These are phyloP conservation scores for Adelosebastes latens DNA, from an alignment of 2,797 vertebrate genomes.

Conservation along the genomic window DNA sequence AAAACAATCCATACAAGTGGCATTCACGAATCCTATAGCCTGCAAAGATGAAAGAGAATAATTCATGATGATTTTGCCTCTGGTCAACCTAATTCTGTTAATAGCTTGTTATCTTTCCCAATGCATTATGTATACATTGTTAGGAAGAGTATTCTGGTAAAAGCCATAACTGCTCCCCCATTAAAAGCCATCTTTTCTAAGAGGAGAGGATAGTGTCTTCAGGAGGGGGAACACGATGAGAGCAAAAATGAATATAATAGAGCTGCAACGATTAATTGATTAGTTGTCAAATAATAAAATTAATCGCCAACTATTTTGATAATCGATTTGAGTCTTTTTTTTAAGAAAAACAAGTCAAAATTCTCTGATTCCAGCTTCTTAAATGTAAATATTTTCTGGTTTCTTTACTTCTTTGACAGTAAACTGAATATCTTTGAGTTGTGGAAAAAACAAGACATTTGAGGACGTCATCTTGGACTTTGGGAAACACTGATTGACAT, in stretches of 20 bases:
- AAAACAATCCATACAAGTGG: conserved; percentile 65
- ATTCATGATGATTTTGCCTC: conserved; percentile 54
- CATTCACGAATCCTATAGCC: conserved; percentile 50
- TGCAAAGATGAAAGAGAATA: conserved; percentile 73
- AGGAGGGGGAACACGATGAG: not conserved
- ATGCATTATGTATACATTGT: conserved; percentile 51
- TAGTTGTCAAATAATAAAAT: too few relatives aligned
- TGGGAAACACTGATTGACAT: too few relatives aligned
- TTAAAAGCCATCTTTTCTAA: not conserved
- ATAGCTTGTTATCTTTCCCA: conserved; percentile 61
- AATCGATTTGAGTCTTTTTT: too few relatives aligned
- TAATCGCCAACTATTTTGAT: too few relatives aligned
- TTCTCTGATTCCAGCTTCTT: too few relatives aligned
- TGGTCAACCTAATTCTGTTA: conserved; percentile 61
- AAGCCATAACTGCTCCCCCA: conserved; percentile 27
- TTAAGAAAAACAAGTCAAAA: too few relatives aligned
- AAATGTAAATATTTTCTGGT: too few relatives aligned
- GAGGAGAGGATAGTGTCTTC: not conserved
- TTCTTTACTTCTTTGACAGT: too few relatives aligned
- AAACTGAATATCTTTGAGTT: too few relatives aligned
- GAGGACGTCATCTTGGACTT: too few relatives aligned
- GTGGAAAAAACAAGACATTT: too few relatives aligned
- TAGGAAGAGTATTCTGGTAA: conserved; percentile 15
- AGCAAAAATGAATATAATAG: not conserved
- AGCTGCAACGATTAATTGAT: too few relatives aligned